phyloP scores from a whole-genome alignment of 2,888 invertebrate species.

The Alsophila aescularia region DNA sequence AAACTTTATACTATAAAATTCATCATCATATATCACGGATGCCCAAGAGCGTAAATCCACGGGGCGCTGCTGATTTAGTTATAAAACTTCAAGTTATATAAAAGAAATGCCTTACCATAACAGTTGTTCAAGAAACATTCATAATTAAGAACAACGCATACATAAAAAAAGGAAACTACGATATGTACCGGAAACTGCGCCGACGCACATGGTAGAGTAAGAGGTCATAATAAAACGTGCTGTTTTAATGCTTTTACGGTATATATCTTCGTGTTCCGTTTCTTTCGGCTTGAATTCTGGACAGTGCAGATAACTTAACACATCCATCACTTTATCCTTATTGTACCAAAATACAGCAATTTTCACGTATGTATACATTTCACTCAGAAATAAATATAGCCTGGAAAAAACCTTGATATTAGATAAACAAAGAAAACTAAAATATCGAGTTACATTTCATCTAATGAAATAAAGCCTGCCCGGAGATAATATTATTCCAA shows the following conservation, averaged over 20 bases:
- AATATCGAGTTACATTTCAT: constrained; percentile 29
- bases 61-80: no score
- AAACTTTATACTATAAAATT: no score
- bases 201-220: constrained; percentile 76
- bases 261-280: constrained; percentile 65
- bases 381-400: constrained; percentile 77
- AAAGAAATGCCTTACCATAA: neutral
- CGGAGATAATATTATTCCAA: constrained; percentile 45
- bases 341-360: constrained; percentile 76
- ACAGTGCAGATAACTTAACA: constrained; percentile 69
- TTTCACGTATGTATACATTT: constrained; percentile 81
- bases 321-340: constrained; percentile 65
- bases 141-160: neutral
- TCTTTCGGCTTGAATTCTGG: constrained; percentile 72
- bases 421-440: constrained; percentile 26
- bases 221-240: constrained; percentile 75
- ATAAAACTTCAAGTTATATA: no score
- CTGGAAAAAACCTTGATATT: constrained; percentile 53
- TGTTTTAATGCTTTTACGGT: constrained; percentile 67
- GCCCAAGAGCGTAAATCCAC: no score
- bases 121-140: neutral
- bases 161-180: neutral
- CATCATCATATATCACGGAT: no score
- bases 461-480: constrained; percentile 44
- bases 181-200: constrained; percentile 71